Evolutionary conservation across 2,797 vertebrate genomes (phyloP).

Genomic region (Gambelia wislizenii): DNA sequence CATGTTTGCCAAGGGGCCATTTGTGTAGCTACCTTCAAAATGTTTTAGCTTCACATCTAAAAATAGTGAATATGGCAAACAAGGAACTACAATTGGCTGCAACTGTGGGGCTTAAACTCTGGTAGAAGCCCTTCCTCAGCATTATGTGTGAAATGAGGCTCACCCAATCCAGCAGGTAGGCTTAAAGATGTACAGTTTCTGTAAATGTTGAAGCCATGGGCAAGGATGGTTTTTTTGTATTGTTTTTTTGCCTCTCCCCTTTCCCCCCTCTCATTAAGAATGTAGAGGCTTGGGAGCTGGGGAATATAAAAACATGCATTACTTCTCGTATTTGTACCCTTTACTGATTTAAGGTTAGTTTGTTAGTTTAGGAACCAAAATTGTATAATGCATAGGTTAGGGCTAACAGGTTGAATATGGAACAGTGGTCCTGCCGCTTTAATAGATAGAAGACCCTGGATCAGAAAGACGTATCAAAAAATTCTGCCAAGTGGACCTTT

Average conservation of each 20-base stretch:
- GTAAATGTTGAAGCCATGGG: background rate
- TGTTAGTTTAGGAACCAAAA: background rate
- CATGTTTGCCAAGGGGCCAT: too few species aligned
- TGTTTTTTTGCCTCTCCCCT: background rate
- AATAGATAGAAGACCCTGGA: too few species aligned
- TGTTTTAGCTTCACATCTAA: background rate
- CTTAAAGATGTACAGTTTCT: background rate
- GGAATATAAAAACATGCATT: background rate
- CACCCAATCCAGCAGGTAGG: background rate
- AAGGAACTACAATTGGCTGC: background rate
- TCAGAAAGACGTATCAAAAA: too few species aligned
- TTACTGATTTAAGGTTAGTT: background rate
- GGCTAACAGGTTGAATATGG: too few species aligned
- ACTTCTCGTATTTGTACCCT: background rate
- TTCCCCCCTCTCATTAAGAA: background rate
- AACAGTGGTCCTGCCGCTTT: too few species aligned
- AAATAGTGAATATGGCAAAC: background rate
- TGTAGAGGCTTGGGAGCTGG: background rate
- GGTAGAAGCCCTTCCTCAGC: background rate
- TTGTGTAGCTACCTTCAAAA: background rate
- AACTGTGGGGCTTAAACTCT: background rate
- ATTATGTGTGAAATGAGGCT: background rate
- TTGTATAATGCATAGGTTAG: background rate
- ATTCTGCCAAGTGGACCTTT: too few species aligned
- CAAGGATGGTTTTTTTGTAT: background rate